Evolutionary conservation across 2,113 vertebrate species (phyloP).

Genomic region (Macaca nemestrina): DNA sequence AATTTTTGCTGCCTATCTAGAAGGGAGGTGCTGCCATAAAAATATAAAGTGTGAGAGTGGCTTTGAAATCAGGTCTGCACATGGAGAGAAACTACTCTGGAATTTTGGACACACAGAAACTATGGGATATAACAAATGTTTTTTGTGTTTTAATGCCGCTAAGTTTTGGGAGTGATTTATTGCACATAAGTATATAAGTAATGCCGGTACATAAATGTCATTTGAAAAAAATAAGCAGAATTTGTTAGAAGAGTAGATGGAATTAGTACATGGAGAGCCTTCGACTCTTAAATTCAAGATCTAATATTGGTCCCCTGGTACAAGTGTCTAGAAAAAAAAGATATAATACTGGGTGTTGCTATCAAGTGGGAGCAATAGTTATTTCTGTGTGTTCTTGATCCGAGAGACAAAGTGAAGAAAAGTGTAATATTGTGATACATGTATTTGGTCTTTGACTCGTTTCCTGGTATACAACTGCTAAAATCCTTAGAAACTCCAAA

Average conservation of each 20-base stretch:
- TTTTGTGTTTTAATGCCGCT: background rate
- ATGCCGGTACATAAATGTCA: background rate
- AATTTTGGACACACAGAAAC: background rate
- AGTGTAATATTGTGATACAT: background rate
- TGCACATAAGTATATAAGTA: background rate
- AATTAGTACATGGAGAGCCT: background rate
- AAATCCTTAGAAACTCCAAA: background rate
- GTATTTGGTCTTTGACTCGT: background rate
- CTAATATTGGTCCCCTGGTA: background rate
- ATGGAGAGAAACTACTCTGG: background rate
- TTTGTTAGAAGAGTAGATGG: background rate
- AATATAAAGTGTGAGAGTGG: background rate
- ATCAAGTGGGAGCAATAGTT: background rate
- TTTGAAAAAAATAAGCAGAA: background rate
- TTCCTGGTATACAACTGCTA: background rate
- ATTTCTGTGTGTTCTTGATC: background rate
- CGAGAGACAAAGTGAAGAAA: background rate
- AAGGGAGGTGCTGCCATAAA: background rate
- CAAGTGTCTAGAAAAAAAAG: background rate
- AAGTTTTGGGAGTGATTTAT: background rate
- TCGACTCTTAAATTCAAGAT: background rate
- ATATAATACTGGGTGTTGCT: background rate
- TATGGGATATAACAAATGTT: background rate
- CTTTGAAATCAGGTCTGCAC: background rate
- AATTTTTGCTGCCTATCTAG: background rate